These are phyloP conservation scores for Falco peregrinus DNA, from an alignment of 2,797 vertebrate species.

Conservation along the genomic window DNA sequence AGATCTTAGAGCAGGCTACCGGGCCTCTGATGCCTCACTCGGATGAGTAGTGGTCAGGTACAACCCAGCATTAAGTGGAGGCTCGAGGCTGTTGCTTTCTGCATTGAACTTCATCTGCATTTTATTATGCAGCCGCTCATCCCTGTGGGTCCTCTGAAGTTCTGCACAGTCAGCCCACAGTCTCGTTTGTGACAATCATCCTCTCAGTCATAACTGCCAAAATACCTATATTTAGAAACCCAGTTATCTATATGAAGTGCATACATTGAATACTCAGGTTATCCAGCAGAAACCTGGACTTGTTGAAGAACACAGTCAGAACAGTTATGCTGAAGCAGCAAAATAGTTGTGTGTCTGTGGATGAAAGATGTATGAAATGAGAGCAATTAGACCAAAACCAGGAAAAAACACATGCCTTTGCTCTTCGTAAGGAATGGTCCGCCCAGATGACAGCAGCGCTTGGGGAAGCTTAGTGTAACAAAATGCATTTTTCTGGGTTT, in stretches of 20 bases:
- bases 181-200: neutral
- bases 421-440: neutral
- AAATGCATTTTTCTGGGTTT: neutral
- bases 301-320: neutral
- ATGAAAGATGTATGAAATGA: slow-evolving; percentile 4
- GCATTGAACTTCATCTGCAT: neutral
- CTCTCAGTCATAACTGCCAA: neutral
- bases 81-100: neutral
- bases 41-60: neutral
- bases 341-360: neutral
- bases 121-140: neutral
- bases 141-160: neutral
- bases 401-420: slow-evolving; percentile 4
- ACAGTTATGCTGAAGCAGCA: neutral
- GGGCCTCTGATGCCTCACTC: accelerated
- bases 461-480: neutral
- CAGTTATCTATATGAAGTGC: neutral
- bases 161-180: neutral
- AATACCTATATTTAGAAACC: neutral
- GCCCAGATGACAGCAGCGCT: neutral
- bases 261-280: neutral
- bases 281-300: neutral
- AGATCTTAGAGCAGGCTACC: neutral
- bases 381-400: neutral
- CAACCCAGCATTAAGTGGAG: neutral